A percentile compares a stretch with the other conserved stretches of the same genome.
phyloP scores from a whole-genome alignment of 2,797 vertebrate genomes.

The Myripristis murdjan region DNA sequence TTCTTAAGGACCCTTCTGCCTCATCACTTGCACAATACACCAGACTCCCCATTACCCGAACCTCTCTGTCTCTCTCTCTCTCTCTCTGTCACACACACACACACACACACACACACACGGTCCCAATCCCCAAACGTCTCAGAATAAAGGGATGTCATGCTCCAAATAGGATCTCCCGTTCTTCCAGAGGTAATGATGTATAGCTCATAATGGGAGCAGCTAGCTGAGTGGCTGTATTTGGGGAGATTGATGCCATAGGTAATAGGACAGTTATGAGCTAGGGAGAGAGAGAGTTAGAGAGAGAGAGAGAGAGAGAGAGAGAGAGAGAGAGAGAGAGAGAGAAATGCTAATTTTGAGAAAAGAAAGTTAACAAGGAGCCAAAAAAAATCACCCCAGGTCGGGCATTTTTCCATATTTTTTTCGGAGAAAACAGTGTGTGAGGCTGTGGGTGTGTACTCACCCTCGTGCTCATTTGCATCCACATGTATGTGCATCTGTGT shows the following conservation, averaged over 20 bases:
- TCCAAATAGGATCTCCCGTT: constrained; percentile 64
- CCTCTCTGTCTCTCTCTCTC: constrained; percentile 9
- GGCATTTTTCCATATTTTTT: constrained; percentile 28
- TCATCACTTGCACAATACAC: background rate
- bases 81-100: constrained; percentile 7
- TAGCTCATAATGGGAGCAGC: constrained; percentile 43
- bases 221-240: constrained; percentile 27
- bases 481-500: background rate
- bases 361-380: constrained; percentile 11
- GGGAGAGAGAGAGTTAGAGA: background rate
- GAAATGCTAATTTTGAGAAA: constrained; percentile 36
- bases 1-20: constrained; percentile 21
- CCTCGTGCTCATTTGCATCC: constrained; percentile 8
- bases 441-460: too few species aligned
- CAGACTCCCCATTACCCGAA: background rate
- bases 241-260: constrained; percentile 53
- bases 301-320: background rate
- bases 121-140: constrained; percentile 21
- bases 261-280: constrained; percentile 50
- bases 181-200: constrained; percentile 65
- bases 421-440: background rate
- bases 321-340: background rate
- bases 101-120: background rate
- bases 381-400: constrained; percentile 34
- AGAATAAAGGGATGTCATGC: constrained; percentile 65